Base-by-base conservation (phyloP, 2,797 vertebrate genomes). In the Sorex maritimensis region DNA sequence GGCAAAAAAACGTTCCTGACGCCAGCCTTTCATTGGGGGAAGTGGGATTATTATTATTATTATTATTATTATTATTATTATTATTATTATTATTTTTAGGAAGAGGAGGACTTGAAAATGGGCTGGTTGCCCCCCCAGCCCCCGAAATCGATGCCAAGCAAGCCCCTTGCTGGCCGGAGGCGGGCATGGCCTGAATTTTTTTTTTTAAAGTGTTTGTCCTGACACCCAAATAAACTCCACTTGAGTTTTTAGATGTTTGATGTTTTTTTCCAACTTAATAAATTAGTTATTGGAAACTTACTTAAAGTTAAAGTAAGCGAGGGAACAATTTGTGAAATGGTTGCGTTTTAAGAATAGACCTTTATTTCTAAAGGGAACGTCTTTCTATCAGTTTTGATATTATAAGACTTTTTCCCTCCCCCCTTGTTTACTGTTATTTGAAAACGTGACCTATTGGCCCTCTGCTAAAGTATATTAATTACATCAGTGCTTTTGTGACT, bases 171-270 rank as follows among this genome's bases (percentile, higher is more conserved):
- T 93, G 69, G 13, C 77, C 19, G 6, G 26, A 81, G 75, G 85
- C 90, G 75, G 12, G 30, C 21, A 12, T 77, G 17, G n/a, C 15
- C 24, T 49, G 41, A 55, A 44, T 17, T 26, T 21, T 61, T 80
- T 26, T 7, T 55, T 55, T 55, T 14, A 0, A 81, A 28, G 26
- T n/a, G 21, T 6, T 52, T 88, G 63, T 87, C 4, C 2, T 0
- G 24, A 4, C 11, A 61, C 6, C 11, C 1, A n/a, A 30, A 30
- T 81, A 17, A 90, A 89, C 3, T 87, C 23, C 52, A 1, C 63
- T 87, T 84, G 81, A 79, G 67, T 34, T 75, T 93, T 90, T 26
- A 58, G 6, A 28, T 89, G 58, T 63, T 88, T 89, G 11, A 49
- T 72, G 91, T 61, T 61, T 61, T 61, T 61, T 61, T 61, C 21